Evolutionary conservation across 2,888 invertebrate species (phyloP), one percentile per base, ranked within the genome.

Genomic region (Bugula neritina): DNA sequence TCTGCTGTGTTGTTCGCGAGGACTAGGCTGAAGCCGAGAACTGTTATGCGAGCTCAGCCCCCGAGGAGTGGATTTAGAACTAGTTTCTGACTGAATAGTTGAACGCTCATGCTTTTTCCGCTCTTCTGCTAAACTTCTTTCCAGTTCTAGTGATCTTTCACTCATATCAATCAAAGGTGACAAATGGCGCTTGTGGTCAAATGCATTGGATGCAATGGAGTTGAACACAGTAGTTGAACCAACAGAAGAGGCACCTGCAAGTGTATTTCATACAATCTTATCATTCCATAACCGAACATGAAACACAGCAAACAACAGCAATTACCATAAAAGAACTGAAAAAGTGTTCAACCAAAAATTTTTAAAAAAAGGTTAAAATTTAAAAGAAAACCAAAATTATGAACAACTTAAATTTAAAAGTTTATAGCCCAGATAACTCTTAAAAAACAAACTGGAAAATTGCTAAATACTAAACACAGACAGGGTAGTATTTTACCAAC

Each of bases 121-220:
- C 21, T 25, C 55, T n/a, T 55, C 55, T n/a, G 55, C 55, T 63
- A 27, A 27, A 25, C 25, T 25, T 27, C n/a, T 27, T n/a, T 31
- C 17, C 63, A 63, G 5, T n/a, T 63, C 31, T 34, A 13, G 13
- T 63, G 63, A 63, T n/a, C 31, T 2, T 13, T 27, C 63, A 31
- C 63, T 63, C 63, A 63, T 63, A 31, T 63, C 63, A 29, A 63
- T 21, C n/a, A 63, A 31, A 63, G 63, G 63, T 25, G 63, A 63
- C 63, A 63, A 17, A 27, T 63, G 63, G 2, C 34, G 21, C n/a
- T 63, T 63, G 63, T 63, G 63, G 10, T 27, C 31, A 63, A 63
- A 63, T 13, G 34, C 63, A 25, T 27, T 31, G 2, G 29, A 5
- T 10, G 63, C 63, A 31, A 63, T 63, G 13, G 63, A 63, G 5